phyloP scores from a whole-genome alignment of 2,113 vertebrate species.

The Brachionichthys hirsutus region DNA sequence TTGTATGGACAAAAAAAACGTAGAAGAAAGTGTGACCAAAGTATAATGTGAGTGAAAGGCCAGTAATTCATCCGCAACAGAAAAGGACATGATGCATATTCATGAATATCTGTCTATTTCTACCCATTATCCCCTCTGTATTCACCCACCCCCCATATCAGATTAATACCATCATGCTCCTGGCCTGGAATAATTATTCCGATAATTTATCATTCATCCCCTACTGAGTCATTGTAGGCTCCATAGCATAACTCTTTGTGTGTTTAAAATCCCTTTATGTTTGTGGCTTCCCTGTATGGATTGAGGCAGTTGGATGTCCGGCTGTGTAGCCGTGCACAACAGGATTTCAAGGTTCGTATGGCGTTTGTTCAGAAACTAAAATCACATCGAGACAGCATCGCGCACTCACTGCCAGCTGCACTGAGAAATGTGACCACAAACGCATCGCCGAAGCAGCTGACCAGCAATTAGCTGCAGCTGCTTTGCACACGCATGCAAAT shows the following conservation, averaged over 20 bases:
- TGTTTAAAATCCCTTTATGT: conserved; percentile 19
- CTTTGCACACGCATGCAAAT: conserved; percentile 18
- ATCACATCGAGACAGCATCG: conserved; percentile 9
- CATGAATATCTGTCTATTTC: conserved; percentile 49
- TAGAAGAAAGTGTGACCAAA: conserved; percentile 3
- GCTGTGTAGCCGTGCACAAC: conserved; percentile 30
- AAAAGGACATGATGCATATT: conserved; percentile 50
- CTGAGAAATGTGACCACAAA: neutral
- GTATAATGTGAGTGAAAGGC: conserved; percentile 25
- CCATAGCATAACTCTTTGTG: conserved; percentile 22
- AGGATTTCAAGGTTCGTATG: conserved; percentile 16
- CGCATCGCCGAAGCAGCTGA: conserved; percentile 5
- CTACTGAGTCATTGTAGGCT: conserved; percentile 54
- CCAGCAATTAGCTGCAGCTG: conserved; percentile 8
- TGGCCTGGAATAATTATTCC: conserved; percentile 62
- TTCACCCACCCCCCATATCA: conserved; percentile 16
- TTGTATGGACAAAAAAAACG: neutral
- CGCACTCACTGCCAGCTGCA: conserved; percentile 17
- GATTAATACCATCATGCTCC: conserved; percentile 55
- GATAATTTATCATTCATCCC: conserved; percentile 51
- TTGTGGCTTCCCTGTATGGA: conserved; percentile 7
- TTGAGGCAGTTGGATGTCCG: conserved; percentile 24
- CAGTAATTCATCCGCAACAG: conserved; percentile 23
- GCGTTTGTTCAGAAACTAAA: conserved; percentile 33
- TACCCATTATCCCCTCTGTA: conserved; percentile 19